A percentile compares a stretch with the other conserved stretches of the same genome.
phyloP scores from a whole-genome alignment of 2,888 invertebrate species.

The Dicyrtomina minuta region DNA sequence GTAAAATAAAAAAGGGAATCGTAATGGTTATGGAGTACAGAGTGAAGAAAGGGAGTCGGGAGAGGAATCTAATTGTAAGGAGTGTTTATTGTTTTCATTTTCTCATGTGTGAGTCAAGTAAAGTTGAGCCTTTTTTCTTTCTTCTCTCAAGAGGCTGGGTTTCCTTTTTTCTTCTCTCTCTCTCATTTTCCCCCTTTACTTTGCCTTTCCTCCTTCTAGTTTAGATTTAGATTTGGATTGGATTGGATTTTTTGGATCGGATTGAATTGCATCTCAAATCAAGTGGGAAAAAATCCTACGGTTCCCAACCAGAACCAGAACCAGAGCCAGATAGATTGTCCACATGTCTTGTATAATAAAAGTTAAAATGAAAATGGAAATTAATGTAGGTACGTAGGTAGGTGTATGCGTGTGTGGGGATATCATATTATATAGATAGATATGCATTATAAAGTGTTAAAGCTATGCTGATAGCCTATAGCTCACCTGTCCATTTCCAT shows the following conservation, averaged over 20 bases:
- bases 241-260: slow-evolving; percentile 14
- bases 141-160: slow-evolving; percentile 18
- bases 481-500: no score
- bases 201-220: not conserved
- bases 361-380: no score
- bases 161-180: not conserved
- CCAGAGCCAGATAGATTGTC: no score
- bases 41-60: not conserved
- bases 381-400: no score
- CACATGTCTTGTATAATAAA: no score
- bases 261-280: slow-evolving; percentile 26
- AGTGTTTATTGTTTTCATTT: slow-evolving; percentile 21
- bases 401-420: no score
- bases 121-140: not conserved
- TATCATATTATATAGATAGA: no score
- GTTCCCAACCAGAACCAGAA: slow-evolving; percentile 19
- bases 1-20: no score
- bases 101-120: slow-evolving; percentile 11
- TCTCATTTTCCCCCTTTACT: not conserved
- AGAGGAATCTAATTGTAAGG: slow-evolving; percentile 21
- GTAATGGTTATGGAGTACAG: not conserved
- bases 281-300: slow-evolving; percentile 29
- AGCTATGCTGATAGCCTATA: no score
- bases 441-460: no score
- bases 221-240: not conserved